Percentiles rank a stretch among this genome's conserved stretches.
phyloP scores from a whole-genome alignment of 2,113 vertebrate genomes.

The Beaufortia kweichowensis region DNA sequence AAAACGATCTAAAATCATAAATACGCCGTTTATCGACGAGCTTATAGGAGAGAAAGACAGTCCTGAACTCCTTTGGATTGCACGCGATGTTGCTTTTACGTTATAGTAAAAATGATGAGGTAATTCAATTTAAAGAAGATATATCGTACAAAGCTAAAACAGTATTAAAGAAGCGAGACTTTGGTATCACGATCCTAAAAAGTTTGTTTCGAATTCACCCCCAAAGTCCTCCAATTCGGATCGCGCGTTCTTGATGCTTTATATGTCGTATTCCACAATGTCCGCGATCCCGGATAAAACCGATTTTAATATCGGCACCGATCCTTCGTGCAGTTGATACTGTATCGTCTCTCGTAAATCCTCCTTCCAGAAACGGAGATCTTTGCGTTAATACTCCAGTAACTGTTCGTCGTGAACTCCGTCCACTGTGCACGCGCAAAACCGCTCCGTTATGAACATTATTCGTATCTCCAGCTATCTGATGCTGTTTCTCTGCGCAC shows the following conservation, averaged over 20 bases:
- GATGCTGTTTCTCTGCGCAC: slow-evolving; percentile 32
- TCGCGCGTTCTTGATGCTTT: slow-evolving; percentile 40
- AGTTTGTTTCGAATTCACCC: slow-evolving; percentile 8
- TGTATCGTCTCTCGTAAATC: slow-evolving; percentile 55
- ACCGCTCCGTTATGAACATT: slow-evolving; percentile 26
- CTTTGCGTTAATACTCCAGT: slow-evolving; percentile 55
- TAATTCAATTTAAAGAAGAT: slow-evolving; percentile 68
- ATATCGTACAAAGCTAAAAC: slow-evolving; percentile 56
- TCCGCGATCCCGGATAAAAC: slow-evolving; percentile 43
- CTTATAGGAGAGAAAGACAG: slow-evolving; percentile 16
- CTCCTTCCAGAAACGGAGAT: slow-evolving; percentile 38
- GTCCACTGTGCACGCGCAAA: not conserved
- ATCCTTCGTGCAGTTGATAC: slow-evolving; percentile 53
- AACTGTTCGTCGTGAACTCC: slow-evolving; percentile 46
- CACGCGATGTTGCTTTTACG: slow-evolving; percentile 62
- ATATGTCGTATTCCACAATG: slow-evolving; percentile 47
- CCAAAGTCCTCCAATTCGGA: not conserved
- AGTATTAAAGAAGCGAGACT: slow-evolving; percentile 63
- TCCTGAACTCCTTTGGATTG: slow-evolving; percentile 68
- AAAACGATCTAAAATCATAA: slow-evolving; percentile 39
- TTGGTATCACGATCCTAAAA: slow-evolving; percentile 70
- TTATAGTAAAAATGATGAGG: slow-evolving; percentile 68
- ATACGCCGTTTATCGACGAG: slow-evolving; percentile 2
- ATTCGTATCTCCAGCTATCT: slow-evolving; percentile 8
- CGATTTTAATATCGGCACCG: slow-evolving; percentile 54